phyloP scores from a whole-genome alignment of 2,888 invertebrate genomes.

The Ormyrus rosae region DNA sequence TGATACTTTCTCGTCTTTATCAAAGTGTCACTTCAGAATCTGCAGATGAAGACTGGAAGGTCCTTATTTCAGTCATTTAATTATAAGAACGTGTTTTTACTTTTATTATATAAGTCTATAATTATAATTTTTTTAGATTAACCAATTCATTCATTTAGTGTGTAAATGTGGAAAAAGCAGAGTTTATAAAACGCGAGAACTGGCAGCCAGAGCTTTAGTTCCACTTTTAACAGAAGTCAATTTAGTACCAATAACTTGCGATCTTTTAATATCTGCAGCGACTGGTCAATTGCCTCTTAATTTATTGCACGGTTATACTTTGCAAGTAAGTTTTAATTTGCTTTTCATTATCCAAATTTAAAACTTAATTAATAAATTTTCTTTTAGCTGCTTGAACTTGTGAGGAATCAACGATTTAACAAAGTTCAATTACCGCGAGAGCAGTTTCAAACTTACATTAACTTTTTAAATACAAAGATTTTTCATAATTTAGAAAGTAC shows the following conservation, averaged over 20 bases:
- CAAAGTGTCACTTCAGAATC: conserved; percentile 84
- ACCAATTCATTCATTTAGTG: conserved; percentile 82
- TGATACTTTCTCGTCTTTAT: conserved; percentile 87
- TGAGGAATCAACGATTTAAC: conserved; percentile 65
- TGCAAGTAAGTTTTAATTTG: conserved; percentile 78
- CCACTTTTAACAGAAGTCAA: conserved; percentile 78
- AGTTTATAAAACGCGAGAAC: conserved; percentile 82
- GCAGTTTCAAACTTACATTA: conserved; percentile 61
- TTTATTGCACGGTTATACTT: conserved; percentile 81
- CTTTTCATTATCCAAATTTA: conserved; percentile 5
- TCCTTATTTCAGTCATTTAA: conserved; percentile 64
- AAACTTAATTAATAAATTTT: conserved; percentile 8
- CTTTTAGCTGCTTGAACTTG: conserved; percentile 73
- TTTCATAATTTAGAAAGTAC: conserved; percentile 64
- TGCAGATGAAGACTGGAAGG: conserved; percentile 82
- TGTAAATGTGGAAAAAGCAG: conserved; percentile 81
- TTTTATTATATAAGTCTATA: background rate
- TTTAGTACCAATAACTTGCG: conserved; percentile 64
- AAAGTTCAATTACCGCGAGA: conserved; percentile 51
- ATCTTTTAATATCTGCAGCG: conserved; percentile 70
- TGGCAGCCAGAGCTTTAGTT: conserved; percentile 84
- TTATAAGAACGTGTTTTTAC: background rate
- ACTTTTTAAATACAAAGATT: conserved; percentile 60
- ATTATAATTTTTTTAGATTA: conserved; percentile 77
- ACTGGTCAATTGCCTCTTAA: conserved; percentile 74